Conservation (phyloP, 1,140 invertebrate species). For the Polypedilum pembai region DNA sequence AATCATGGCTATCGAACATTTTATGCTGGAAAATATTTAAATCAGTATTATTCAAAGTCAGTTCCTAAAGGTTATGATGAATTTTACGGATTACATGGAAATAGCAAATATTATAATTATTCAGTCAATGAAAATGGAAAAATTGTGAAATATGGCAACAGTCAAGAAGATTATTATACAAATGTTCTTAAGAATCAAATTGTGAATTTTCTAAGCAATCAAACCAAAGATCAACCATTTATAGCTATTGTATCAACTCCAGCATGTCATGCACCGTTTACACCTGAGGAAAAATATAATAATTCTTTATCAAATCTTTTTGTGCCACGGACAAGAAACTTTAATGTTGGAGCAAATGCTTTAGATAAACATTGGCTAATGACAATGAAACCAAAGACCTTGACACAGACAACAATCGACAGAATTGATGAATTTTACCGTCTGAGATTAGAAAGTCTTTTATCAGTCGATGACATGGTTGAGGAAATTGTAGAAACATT, state of each 20-base stretch:
- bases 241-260: constrained; percentile 79
- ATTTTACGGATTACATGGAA: constrained; percentile 73
- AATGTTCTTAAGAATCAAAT: constrained; percentile 66
- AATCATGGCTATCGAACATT: constrained; percentile 64
- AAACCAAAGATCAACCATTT: constrained; percentile 50
- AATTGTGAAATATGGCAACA: constrained; percentile 49
- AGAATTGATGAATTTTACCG: constrained; percentile 61
- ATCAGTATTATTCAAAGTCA: constrained; percentile 63
- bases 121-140: constrained; percentile 74
- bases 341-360: constrained; percentile 51
- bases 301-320: constrained; percentile 52
- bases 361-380: constrained; percentile 71
- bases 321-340: constrained; percentile 62
- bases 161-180: constrained; percentile 64
- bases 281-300: constrained; percentile 62
- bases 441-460: constrained; percentile 64
- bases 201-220: neutral
- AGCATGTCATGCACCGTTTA: constrained; percentile 77
- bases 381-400: constrained; percentile 53
- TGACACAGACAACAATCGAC: constrained; percentile 48
- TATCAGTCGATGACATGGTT: constrained; percentile 82
- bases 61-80: constrained; percentile 75
- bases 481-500: constrained; percentile 53
- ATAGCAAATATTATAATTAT: constrained; percentile 84
- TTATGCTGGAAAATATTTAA: constrained; percentile 82